Conservation (phyloP, 2,113 vertebrate species). For the Pao palembangensis region DNA sequence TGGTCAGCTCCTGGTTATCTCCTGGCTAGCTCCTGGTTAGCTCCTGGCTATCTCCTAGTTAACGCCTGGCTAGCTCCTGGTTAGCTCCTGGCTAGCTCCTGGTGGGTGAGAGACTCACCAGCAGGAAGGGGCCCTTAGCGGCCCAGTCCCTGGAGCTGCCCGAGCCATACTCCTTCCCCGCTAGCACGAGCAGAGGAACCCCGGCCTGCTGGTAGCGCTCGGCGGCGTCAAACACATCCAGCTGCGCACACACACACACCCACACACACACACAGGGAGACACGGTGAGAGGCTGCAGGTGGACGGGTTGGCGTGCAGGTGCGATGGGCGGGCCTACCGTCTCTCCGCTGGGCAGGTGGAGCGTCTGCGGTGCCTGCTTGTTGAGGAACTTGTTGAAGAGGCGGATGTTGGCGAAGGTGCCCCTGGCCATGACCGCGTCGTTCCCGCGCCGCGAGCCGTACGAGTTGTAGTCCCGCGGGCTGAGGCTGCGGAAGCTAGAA, state of each 20-base stretch:
- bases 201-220: slow-evolving; percentile 83
- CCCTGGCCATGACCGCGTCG: slow-evolving; percentile 92
- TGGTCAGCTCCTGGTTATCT: background rate
- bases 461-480: slow-evolving; percentile 91
- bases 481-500: slow-evolving; percentile 72
- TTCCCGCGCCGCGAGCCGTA: slow-evolving; percentile 96
- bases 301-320: background rate
- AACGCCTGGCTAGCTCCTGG: too few species aligned
- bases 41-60: too few species aligned
- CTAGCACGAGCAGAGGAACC: slow-evolving; percentile 84
- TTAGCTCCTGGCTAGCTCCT: too few species aligned
- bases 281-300: background rate
- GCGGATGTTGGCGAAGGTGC: slow-evolving; percentile 96
- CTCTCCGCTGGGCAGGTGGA: slow-evolving; percentile 87
- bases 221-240: slow-evolving; percentile 92
- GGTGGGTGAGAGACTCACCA: slow-evolving; percentile 70
- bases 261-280: background rate
- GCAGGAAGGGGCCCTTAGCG: slow-evolving; percentile 92
- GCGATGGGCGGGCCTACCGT: slow-evolving; percentile 63
- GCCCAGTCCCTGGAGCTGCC: slow-evolving; percentile 99
- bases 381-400: slow-evolving; percentile 93
- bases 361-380: slow-evolving; percentile 88
- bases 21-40: background rate
- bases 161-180: slow-evolving; percentile 94
- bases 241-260: slow-evolving; percentile 57